phyloP scores from a whole-genome alignment of 2,113 vertebrate species.

The Ageneiosus marmoratus region DNA sequence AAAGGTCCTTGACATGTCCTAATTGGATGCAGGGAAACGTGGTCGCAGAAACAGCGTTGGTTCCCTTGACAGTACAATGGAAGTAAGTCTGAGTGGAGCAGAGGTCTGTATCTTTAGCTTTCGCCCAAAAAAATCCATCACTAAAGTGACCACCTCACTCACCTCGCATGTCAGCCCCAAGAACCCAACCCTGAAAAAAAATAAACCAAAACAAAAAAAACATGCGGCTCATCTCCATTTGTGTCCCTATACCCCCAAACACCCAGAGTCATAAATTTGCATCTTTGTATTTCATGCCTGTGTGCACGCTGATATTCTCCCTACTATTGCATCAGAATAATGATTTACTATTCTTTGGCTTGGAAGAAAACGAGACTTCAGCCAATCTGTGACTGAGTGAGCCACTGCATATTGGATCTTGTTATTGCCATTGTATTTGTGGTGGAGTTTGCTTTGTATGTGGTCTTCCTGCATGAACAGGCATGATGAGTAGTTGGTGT shows the following conservation, averaged over 20 bases:
- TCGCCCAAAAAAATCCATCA: slow-evolving; percentile 45
- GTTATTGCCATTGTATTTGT: slow-evolving; percentile 4
- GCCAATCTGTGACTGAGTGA: slow-evolving; percentile 6
- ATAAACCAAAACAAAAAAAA: background rate
- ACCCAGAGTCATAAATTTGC: slow-evolving; percentile 26
- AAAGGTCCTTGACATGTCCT: slow-evolving; percentile 50
- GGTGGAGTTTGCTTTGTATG: slow-evolving; percentile 16
- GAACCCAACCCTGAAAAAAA: background rate
- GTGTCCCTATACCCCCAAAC: slow-evolving; percentile 22
- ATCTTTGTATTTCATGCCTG: slow-evolving; percentile 24
- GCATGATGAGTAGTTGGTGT: slow-evolving; percentile 16
- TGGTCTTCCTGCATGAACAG: slow-evolving; percentile 28
- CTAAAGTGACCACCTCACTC: slow-evolving; percentile 35
- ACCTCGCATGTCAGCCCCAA: slow-evolving; percentile 51
- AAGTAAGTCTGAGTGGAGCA: slow-evolving; percentile 81
- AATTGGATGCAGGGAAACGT: slow-evolving; percentile 85
- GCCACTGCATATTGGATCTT: background rate
- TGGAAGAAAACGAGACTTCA: background rate
- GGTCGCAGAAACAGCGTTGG: slow-evolving; percentile 93
- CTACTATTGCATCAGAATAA: slow-evolving; percentile 15
- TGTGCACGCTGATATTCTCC: slow-evolving; percentile 39
- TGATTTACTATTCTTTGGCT: slow-evolving; percentile 15
- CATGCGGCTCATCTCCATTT: slow-evolving; percentile 26
- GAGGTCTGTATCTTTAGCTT: slow-evolving; percentile 61
- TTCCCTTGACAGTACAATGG: slow-evolving; percentile 93